Conservation (phyloP, 1,140 invertebrate genomes). For the Drosophila erecta region DNA sequence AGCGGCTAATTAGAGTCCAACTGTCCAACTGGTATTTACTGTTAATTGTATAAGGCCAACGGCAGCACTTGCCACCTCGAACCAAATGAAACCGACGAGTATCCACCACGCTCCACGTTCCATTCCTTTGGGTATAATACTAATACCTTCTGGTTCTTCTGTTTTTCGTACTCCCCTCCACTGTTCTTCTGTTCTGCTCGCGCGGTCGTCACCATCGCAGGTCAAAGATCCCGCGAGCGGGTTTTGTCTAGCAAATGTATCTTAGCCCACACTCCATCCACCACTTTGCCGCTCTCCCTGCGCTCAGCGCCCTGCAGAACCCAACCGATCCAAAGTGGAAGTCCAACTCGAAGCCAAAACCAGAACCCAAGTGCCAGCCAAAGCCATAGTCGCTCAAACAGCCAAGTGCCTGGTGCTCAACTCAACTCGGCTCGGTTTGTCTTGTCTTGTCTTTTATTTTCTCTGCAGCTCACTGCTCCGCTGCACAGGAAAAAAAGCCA, state of each 20-base stretch:
- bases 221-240: conserved; percentile 82
- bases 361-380: conserved; percentile 39
- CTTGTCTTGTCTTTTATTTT: conserved; percentile 44
- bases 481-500: conserved; percentile 2
- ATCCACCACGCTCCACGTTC: conserved; percentile 69
- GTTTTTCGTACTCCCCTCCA: neutral
- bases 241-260: conserved; percentile 77
- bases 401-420: conserved; percentile 46
- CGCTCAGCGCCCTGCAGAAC: conserved; percentile 51
- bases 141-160: conserved; percentile 4
- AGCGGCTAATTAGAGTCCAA: conserved; percentile 61
- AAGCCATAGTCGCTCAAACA: conserved; percentile 33
- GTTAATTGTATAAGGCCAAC: conserved; percentile 75
- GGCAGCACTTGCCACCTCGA: conserved; percentile 65
- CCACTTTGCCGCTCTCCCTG: conserved; percentile 25
- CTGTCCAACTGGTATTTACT: conserved; percentile 76
- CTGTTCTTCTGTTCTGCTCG: conserved; percentile 41
- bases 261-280: conserved; percentile 34
- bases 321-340: conserved; percentile 33
- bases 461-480: conserved; percentile 27
- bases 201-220: conserved; percentile 76
- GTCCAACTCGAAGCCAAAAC: conserved; percentile 27
- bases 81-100: conserved; percentile 14
- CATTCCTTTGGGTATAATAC: conserved; percentile 14
- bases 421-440: neutral